These are phyloP conservation scores for Lemur catta DNA, from an alignment of 2,797 vertebrate species.

Conservation along the genomic window DNA sequence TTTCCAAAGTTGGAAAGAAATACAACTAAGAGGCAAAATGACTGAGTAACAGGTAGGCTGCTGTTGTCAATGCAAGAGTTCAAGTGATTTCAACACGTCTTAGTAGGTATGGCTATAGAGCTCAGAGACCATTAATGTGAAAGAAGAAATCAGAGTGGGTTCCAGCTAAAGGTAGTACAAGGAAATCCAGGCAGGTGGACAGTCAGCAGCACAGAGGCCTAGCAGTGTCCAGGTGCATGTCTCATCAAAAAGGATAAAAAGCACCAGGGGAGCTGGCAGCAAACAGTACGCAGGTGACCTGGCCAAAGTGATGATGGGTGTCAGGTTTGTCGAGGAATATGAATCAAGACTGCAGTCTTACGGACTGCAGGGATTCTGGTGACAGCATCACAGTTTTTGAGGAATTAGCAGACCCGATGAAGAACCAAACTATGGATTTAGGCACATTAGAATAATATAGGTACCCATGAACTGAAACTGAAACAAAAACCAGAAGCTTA, in stretches of 20 bases:
- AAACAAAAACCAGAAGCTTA: background rate
- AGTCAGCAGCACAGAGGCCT: background rate
- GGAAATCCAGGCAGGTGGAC: background rate
- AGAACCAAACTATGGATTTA: background rate
- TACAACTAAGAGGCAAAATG: background rate
- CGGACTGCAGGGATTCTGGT: rapidly evolving
- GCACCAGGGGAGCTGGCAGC: background rate
- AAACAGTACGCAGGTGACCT: background rate
- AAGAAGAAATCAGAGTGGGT: rapidly evolving
- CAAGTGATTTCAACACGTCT: background rate
- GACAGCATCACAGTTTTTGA: background rate
- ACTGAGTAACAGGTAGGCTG: background rate
- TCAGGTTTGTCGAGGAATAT: background rate
- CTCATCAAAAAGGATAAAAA: background rate
- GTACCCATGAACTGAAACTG: background rate
- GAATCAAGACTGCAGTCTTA: background rate
- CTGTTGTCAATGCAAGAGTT: background rate
- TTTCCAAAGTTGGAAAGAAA: background rate
- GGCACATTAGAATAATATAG: background rate
- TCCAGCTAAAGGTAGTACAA: background rate
- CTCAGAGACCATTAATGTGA: background rate
- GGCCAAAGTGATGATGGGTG: no score
- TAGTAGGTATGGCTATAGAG: no score
- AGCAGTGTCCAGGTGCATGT: background rate
- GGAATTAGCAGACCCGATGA: background rate